Percentiles rank a stretch among this genome's conserved stretches.
phyloP scores from a whole-genome alignment of 2,888 invertebrate genomes.

The Eristalis arbustorum region DNA sequence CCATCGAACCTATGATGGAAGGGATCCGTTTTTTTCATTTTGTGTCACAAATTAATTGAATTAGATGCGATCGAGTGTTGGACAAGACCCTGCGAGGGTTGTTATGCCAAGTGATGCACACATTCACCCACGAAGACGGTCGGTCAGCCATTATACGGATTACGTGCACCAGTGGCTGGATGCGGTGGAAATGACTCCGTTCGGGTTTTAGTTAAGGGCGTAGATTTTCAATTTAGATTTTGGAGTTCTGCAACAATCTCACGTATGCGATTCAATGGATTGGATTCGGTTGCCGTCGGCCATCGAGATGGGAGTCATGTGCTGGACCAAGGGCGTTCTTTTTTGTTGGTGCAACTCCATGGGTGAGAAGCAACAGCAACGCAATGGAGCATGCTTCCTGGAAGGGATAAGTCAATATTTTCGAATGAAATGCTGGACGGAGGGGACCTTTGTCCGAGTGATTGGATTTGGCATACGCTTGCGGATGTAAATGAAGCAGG shows the following conservation, averaged over 20 bases:
- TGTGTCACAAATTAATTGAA: conserved; percentile 56
- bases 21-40: conserved; percentile 3
- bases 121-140: background rate
- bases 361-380: no score
- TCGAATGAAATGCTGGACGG: no score
- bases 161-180: background rate
- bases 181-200: background rate
- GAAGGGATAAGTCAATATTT: no score
- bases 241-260: background rate
- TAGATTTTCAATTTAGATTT: conserved; percentile 34
- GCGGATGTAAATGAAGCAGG: no score
- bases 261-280: background rate
- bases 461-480: no score
- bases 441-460: no score
- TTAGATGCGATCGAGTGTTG: conserved; percentile 53
- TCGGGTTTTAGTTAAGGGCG: background rate
- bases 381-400: no score
- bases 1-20: conserved; percentile 17
- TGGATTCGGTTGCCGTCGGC: background rate
- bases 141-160: conserved; percentile 16
- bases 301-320: background rate
- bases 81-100: conserved; percentile 17
- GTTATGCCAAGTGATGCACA: background rate
- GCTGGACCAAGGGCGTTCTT: no score
- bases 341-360: no score